Evolutionary conservation across 2,888 invertebrate species (phyloP).

Genomic region (Polylopha cassiicola): DNA sequence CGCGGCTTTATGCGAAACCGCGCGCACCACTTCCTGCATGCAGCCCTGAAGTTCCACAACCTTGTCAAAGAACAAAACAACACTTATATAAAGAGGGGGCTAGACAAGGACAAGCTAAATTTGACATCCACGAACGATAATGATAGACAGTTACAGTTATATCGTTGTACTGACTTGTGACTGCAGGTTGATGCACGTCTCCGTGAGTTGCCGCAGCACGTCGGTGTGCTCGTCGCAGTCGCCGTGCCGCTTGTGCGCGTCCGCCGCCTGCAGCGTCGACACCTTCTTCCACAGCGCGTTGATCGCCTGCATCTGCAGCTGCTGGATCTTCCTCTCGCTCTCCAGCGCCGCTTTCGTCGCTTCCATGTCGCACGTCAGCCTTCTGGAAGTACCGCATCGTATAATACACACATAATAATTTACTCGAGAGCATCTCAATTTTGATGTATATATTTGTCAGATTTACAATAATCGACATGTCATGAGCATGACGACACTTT

Average conservation of each 20-base stretch:
- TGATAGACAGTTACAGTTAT: no score
- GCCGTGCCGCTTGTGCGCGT: slow-evolving; percentile 45
- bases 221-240: slow-evolving; percentile 64
- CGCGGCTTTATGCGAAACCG: slow-evolving; percentile 68
- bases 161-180: slow-evolving; percentile 78
- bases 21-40: slow-evolving; percentile 86
- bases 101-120: no score
- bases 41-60: slow-evolving; percentile 87
- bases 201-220: slow-evolving; percentile 83
- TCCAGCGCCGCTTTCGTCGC: slow-evolving; percentile 90
- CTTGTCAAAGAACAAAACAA: slow-evolving; percentile 50
- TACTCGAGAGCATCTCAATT: no score
- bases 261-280: slow-evolving; percentile 78
- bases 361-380: slow-evolving; percentile 89
- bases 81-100: no score
- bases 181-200: slow-evolving; percentile 85
- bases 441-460: no score
- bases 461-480: no score
- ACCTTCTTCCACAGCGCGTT: slow-evolving; percentile 93
- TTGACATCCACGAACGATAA: no score
- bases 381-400: no score
- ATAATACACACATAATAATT: no score
- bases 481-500: no score
- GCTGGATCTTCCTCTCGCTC: slow-evolving; percentile 89
- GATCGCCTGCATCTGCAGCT: slow-evolving; percentile 93